These are phyloP conservation scores for Sebastiscus albofasciatus DNA, from an alignment of 2,797 vertebrate species.

Conservation along the genomic window DNA sequence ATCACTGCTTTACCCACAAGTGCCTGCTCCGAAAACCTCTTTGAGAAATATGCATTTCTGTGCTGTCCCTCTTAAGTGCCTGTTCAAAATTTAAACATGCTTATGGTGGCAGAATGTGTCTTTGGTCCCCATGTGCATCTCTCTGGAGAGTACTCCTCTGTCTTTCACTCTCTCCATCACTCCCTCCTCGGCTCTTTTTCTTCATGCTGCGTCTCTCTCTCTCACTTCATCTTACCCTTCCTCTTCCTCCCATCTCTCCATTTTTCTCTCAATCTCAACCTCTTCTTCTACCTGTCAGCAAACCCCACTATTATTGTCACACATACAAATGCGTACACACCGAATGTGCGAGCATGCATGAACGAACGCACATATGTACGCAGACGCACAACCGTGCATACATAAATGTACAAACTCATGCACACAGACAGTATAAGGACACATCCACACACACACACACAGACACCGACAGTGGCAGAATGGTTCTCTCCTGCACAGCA, in stretches of 20 bases:
- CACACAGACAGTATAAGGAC: slow-evolving; percentile 36
- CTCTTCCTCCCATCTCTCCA: slow-evolving; percentile 4
- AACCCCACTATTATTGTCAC: slow-evolving; percentile 42
- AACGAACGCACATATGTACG: slow-evolving; percentile 26
- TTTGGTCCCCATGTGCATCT: slow-evolving; percentile 64
- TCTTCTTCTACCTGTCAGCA: slow-evolving; percentile 47
- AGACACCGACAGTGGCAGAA: slow-evolving; percentile 49
- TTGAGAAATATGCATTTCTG: slow-evolving; percentile 80
- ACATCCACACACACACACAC: slow-evolving; percentile 9
- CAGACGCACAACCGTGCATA: slow-evolving; percentile 37
- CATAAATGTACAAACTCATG: slow-evolving; percentile 46
- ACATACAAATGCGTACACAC: slow-evolving; percentile 30
- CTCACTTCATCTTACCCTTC: slow-evolving; percentile 31
- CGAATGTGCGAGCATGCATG: slow-evolving; percentile 27
- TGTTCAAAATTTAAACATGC: slow-evolving; percentile 86
- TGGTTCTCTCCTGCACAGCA: slow-evolving; percentile 78
- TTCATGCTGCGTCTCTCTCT: slow-evolving; percentile 27
- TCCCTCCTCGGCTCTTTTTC: slow-evolving; percentile 46
- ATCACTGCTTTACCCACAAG: slow-evolving; percentile 78
- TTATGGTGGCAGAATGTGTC: slow-evolving; percentile 74
- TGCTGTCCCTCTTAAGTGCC: slow-evolving; percentile 82
- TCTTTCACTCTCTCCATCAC: slow-evolving; percentile 61
- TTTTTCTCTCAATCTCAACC: slow-evolving; percentile 11
- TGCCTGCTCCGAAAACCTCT: slow-evolving; percentile 66
- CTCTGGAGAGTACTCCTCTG: slow-evolving; percentile 63